Base-by-base conservation (phyloP, 1,140 invertebrate genomes). In the Zaprionus ghesquierei region DNA sequence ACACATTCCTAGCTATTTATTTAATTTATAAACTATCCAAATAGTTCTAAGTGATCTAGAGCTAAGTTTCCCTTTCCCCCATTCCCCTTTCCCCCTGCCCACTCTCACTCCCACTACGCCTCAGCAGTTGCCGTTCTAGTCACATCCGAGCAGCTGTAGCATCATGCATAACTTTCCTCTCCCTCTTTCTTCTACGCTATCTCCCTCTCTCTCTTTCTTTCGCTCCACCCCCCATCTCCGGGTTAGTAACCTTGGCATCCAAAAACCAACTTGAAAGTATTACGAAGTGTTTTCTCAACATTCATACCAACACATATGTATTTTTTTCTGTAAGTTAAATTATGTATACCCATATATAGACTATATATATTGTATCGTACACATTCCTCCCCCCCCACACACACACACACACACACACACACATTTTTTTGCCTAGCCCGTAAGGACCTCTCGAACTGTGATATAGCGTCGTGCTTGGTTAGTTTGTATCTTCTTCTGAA, bases 121-220 rank as follows among this genome's bases (percentile, higher is more conserved):
- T 38, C 29, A 27, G 59, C 61, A 63, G 79, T 86, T 87, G 82
- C 84, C 79, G 79, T 86, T 86, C 82, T 86, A 86, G 82, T 86
- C 82, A 84, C 63, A 79, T 51, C 76, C 62, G 80, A 69, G 77
- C 84, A 84, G 71, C 69, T 27, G 71, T 66, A 59, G 25, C 53
- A 58, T 41, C 15, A n/a, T n/a, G n/a, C n/a, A n/a, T n/a, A n/a
- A n/a, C n/a, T n/a, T n/a, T 38, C 23, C 12, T 50, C 4, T 49
- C 18, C n/a, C n/a, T 12, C 9, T 6, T 25, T n/a, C n/a, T 6
- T 18, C 15, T 33, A 13, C 27, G 0, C 8, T 10, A 20, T 2
- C 27, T 49, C 25, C n/a, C 20, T 12, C 15, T 23, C 15, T 53
- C 12, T 27, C 38, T 12, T 10, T 27, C 20, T 10, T 23, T 12